Conservation (phyloP, 2,113 vertebrate species). For the Natator depressus region DNA sequence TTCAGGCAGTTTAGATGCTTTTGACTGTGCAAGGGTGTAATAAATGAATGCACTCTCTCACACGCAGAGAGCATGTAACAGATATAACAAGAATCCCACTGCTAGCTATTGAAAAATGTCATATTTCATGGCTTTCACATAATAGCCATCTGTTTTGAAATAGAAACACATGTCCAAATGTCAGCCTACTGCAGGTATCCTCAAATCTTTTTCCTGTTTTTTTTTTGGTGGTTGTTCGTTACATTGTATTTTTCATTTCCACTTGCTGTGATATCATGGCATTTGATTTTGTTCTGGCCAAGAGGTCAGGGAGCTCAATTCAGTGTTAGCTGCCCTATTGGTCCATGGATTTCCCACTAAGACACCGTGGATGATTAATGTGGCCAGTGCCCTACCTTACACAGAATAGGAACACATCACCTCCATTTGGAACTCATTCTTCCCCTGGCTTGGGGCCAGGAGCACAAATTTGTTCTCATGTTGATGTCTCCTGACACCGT, state of each 20-base stretch:
- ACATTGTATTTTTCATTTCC: slow-evolving; percentile 57
- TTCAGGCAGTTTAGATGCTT: neutral
- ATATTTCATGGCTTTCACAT: slow-evolving; percentile 66
- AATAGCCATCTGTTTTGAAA: slow-evolving; percentile 70
- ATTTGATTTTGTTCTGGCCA: slow-evolving; percentile 63
- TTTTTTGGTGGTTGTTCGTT: slow-evolving; percentile 37
- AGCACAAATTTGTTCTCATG: slow-evolving; percentile 39
- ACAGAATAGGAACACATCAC: slow-evolving; percentile 14
- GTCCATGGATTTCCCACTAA: slow-evolving; percentile 32
- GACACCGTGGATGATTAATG: slow-evolving; percentile 37
- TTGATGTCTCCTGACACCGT: neutral
- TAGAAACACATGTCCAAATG: slow-evolving; percentile 68
- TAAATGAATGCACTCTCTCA: slow-evolving; percentile 40
- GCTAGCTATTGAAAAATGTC: slow-evolving; percentile 57
- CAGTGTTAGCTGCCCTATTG: slow-evolving; percentile 39
- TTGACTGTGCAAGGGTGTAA: slow-evolving; percentile 31
- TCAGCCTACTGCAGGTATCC: slow-evolving; percentile 53
- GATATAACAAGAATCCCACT: slow-evolving; percentile 53
- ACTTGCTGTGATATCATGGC: slow-evolving; percentile 56
- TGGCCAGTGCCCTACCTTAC: neutral
- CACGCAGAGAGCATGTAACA: slow-evolving; percentile 41
- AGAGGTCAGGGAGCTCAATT: slow-evolving; percentile 57
- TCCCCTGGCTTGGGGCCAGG: slow-evolving; percentile 32
- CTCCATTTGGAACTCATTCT: slow-evolving; percentile 42
- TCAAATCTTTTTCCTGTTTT: slow-evolving; percentile 39